These are phyloP conservation scores for Polylopha cassiicola DNA, from an alignment of 2,888 invertebrate genomes.

Conservation along the genomic window DNA sequence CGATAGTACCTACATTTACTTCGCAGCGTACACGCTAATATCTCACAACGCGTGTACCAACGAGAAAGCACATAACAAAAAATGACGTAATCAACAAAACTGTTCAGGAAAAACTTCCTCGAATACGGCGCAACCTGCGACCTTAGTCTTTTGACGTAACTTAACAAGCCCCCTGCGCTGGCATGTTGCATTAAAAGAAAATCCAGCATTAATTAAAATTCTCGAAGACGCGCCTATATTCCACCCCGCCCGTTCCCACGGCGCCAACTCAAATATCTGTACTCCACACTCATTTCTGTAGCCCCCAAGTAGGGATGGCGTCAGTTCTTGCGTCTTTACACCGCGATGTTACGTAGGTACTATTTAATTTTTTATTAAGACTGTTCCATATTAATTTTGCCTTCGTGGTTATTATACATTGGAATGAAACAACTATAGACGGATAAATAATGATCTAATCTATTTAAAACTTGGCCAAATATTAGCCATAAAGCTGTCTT, in stretches of 20 bases:
- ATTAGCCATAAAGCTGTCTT: too few species aligned
- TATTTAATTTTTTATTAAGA: too few species aligned
- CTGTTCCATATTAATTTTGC: too few species aligned
- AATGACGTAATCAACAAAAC: constrained; percentile 6
- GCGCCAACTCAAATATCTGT: constrained; percentile 19
- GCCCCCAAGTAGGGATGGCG: constrained; percentile 17
- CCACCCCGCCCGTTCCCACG: constrained; percentile 14
- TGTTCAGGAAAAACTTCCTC: constrained; percentile 5
- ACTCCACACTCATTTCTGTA: constrained; percentile 13
- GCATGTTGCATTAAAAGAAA: constrained; percentile 28
- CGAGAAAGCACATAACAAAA: constrained; percentile 6
- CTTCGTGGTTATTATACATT: too few species aligned
- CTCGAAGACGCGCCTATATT: constrained; percentile 24
- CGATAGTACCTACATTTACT: too few species aligned
- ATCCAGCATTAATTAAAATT: constrained; percentile 31
- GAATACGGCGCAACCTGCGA: constrained; percentile 12
- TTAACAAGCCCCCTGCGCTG: constrained; percentile 13
- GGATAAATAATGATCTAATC: too few species aligned
- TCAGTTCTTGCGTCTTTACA: too few species aligned
- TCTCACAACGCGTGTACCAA: too few species aligned
- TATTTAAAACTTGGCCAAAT: too few species aligned
- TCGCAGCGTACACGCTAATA: too few species aligned
- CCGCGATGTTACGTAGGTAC: too few species aligned
- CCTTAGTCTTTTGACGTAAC: constrained; percentile 15
- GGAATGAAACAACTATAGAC: too few species aligned